These are phyloP conservation scores for Bujurquina vittata DNA, from an alignment of 2,113 vertebrate genomes.

Conservation along the genomic window DNA sequence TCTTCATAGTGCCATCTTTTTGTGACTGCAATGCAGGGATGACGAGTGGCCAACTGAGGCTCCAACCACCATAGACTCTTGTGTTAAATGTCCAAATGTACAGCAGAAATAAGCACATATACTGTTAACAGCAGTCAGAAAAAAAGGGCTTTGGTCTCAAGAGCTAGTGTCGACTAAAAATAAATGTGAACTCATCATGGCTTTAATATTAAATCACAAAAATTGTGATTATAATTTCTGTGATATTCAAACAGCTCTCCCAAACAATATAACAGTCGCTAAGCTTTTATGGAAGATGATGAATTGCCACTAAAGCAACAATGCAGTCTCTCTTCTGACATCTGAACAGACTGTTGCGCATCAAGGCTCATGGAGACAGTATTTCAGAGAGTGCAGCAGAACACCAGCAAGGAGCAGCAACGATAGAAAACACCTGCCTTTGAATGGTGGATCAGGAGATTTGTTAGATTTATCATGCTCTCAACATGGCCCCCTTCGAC, in stretches of 20 bases:
- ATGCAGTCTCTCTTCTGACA: conserved; percentile 10
- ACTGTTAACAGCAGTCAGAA: too few species aligned
- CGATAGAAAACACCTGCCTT: conserved; percentile 40
- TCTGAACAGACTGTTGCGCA: conserved; percentile 19
- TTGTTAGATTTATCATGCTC: conserved; percentile 64
- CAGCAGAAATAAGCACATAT: background rate
- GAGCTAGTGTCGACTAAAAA: background rate
- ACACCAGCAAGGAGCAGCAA: conserved; percentile 36
- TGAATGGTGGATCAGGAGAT: conserved; percentile 55
- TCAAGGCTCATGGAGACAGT: conserved; percentile 19
- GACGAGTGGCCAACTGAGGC: background rate
- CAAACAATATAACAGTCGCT: background rate
- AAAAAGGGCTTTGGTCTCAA: too few species aligned
- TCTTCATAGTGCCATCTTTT: conserved; percentile 36
- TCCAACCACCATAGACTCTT: background rate
- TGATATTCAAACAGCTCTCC: too few species aligned
- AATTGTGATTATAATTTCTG: too few species aligned
- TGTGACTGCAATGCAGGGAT: background rate
- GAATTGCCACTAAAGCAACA: conserved; percentile 26
- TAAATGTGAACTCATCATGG: background rate
- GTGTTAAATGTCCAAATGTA: background rate
- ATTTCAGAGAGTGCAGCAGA: conserved; percentile 44
- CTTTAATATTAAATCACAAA: too few species aligned
- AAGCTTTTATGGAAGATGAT: conserved; percentile 44
- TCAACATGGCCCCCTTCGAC: conserved; percentile 55